phyloP scores from a whole-genome alignment of 2,888 invertebrate species.

The Drosophila infuscata region DNA sequence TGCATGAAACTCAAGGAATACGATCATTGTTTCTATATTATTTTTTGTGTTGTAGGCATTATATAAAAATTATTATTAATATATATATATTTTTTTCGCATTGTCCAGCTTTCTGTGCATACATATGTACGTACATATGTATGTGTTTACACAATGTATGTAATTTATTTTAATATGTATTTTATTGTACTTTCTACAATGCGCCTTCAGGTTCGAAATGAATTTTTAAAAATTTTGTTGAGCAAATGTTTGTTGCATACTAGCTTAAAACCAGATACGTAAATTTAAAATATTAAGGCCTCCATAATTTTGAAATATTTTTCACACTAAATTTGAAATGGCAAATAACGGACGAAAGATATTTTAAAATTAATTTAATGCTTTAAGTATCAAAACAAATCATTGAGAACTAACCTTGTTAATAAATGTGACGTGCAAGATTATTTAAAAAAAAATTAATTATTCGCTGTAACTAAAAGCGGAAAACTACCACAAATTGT shows the following conservation, averaged over 20 bases:
- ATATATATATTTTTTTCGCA: slow-evolving; percentile 25
- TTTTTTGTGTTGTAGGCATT: slow-evolving; percentile 52
- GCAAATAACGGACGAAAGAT: slow-evolving; percentile 40
- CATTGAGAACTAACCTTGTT: slow-evolving; percentile 61
- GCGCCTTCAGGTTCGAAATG: slow-evolving; percentile 28
- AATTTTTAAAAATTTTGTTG: slow-evolving; percentile 34
- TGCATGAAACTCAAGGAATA: slow-evolving; percentile 50
- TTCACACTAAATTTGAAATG: slow-evolving; percentile 45
- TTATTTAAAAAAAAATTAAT: slow-evolving; percentile 62
- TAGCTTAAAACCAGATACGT: slow-evolving; percentile 73
- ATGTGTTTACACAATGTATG: slow-evolving; percentile 30
- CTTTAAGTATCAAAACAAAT: slow-evolving; percentile 58
- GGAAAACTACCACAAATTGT: slow-evolving; percentile 56
- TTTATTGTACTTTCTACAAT: slow-evolving; percentile 33
- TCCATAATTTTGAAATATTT: slow-evolving; percentile 56
- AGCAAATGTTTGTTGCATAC: slow-evolving; percentile 51
- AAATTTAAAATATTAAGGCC: slow-evolving; percentile 73
- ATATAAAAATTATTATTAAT: slow-evolving; percentile 21
- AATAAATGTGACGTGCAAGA: slow-evolving; percentile 74
- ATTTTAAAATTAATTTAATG: slow-evolving; percentile 65
- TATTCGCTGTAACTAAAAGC: slow-evolving; percentile 58
- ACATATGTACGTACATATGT: slow-evolving; percentile 13
- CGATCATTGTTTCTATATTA: slow-evolving; percentile 45
- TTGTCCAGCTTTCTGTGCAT: slow-evolving; percentile 27
- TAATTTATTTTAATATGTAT: slow-evolving; percentile 34